Conservation (phyloP, 2,888 invertebrate genomes). For the Parnassius smintheus region DNA sequence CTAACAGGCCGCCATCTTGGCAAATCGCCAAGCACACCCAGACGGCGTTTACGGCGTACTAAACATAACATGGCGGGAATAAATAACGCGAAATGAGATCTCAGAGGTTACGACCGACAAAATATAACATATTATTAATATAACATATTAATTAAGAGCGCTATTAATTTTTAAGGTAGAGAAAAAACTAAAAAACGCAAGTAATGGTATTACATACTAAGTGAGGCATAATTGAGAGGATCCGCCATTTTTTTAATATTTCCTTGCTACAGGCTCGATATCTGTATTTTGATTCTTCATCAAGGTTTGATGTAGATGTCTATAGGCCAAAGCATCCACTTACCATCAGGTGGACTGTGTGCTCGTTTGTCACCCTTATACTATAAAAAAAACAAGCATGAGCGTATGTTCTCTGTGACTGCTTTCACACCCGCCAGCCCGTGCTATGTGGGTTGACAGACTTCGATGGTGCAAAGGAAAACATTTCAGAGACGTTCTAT, state of each 20-base stretch:
- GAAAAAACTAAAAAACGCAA: background rate
- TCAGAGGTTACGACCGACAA: slow-evolving; percentile 2
- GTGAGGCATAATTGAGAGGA: background rate
- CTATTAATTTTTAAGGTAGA: background rate
- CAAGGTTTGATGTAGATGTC: no score
- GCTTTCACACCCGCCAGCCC: no score
- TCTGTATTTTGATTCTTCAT: background rate
- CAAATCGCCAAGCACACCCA: slow-evolving; percentile 16
- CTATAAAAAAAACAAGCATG: background rate
- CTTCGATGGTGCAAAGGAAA: no score
- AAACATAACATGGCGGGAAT: slow-evolving; percentile 11
- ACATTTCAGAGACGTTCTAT: no score
- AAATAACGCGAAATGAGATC: slow-evolving; percentile 20
- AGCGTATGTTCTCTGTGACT: background rate
- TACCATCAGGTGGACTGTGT: no score
- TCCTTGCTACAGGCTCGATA: background rate
- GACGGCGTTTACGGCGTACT: slow-evolving; percentile 18
- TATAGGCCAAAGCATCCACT: no score
- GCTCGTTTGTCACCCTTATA: no score
- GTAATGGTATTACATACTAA: no score
- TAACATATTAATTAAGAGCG: no score
- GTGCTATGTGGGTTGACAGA: no score
- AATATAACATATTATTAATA: no score
- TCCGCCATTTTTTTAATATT: background rate
- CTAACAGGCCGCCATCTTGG: slow-evolving; percentile 20